Evolutionary conservation across 2,888 invertebrate species (phyloP).

Genomic region (Lissocephala sabroskyi): DNA sequence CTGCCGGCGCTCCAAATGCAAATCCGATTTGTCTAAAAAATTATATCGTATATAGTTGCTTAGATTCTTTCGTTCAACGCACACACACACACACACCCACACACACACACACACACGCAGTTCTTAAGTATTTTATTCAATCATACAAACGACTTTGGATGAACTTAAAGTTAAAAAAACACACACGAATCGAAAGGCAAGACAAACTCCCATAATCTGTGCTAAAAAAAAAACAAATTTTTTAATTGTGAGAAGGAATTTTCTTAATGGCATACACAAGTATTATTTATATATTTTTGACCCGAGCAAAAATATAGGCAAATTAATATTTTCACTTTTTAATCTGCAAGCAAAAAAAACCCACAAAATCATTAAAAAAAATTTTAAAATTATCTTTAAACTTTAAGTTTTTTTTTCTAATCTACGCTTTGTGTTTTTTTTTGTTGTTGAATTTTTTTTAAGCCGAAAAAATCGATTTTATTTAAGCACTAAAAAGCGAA

Average conservation of each 20-base stretch:
- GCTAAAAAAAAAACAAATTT: conserved; percentile 35
- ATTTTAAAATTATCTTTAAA: neutral
- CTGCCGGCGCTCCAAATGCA: conserved; percentile 24
- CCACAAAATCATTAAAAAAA: neutral
- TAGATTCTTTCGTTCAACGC: conserved; percentile 8
- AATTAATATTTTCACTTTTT: conserved; percentile 52
- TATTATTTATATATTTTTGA: conserved; percentile 71
- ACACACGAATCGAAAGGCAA: conserved; percentile 9
- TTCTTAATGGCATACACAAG: conserved; percentile 23
- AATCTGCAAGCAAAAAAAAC: conserved; percentile 3
- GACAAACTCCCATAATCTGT: conserved; percentile 54
- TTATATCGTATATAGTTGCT: too few relatives aligned
- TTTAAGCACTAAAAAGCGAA: conserved; percentile 28
- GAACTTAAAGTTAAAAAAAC: too few relatives aligned
- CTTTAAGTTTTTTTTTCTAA: neutral
- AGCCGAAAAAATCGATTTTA: conserved; percentile 11
- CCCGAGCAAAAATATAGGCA: conserved; percentile 69
- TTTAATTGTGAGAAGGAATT: conserved; percentile 20
- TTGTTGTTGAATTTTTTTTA: conserved; percentile 25
- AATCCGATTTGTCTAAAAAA: too few relatives aligned
- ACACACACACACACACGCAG: conserved; percentile 3
- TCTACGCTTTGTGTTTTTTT: conserved; percentile 11
- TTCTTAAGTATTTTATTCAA: too few relatives aligned
- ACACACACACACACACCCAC: neutral
- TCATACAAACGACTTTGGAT: too few relatives aligned